Evolutionary conservation across 2,888 invertebrate genomes (phyloP), one percentile per base, ranked within the genome.

Genomic region (Crepidodera aurea): DNA sequence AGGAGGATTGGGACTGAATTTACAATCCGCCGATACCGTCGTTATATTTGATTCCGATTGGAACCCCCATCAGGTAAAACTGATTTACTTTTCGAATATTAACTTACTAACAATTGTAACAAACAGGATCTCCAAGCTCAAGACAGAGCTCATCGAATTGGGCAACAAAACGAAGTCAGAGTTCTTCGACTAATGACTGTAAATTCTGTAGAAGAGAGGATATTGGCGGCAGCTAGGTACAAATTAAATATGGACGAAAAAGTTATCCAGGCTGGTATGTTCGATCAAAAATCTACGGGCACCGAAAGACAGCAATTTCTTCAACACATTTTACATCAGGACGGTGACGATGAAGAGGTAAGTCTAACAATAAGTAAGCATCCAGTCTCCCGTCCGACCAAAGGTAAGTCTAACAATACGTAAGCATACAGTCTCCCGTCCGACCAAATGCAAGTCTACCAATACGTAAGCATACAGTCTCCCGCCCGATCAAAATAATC

Each of bases 181-280:
- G 99, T 99, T 0, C 83, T 99, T 57, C 88, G 99, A 57, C 84
- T 99, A 64, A 98, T 99, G 93, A 98, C 98, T 0, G 98, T 98
- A 2, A 98, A 98, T 83, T 97, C 98, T 0, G 98, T 99, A 0
- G 99, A 99, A 80, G 99, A 99, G 81, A 87, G 96, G 72, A 99
- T 99, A 78, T 85, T 98, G 66, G 98, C 98, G 7, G 98, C 98
- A 0, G 99, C 99, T 16, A 87, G 94, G 54, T 98, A 98, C 82
- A 99, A 99, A 80, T 82, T 99, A 56, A 99, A 99, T 80, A 97
- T 99, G 90, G 99, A 99, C 80, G 98, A 98, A 80, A 99, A 99
- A 83, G 98, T 99, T 60, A 99, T 99, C 78, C 98, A 99, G 81
- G 99, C 98, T 40, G 99, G 99, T 79, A 98, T 98, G 97, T 99